Conservation (phyloP, 2,797 vertebrate genomes). For the Florisuga fusca region DNA sequence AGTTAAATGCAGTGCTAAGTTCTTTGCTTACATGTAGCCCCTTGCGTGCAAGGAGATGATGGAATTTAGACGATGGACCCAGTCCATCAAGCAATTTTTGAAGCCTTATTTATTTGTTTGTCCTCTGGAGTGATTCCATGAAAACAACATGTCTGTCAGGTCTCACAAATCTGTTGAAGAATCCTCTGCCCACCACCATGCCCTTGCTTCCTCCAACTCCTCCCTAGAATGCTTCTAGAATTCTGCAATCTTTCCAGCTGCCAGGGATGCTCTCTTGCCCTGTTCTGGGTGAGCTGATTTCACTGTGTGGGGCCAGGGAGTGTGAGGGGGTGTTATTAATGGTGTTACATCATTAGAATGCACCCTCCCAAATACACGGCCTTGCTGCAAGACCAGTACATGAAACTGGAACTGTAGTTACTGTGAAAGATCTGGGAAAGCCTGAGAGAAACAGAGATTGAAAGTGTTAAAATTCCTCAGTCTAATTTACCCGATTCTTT, state of each 20-base stretch:
- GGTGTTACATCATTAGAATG: not conserved
- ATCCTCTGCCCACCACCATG: not conserved
- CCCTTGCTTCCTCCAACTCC: not conserved
- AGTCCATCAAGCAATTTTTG: not conserved
- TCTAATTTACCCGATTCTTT: not conserved
- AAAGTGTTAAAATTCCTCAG: slow-evolving; percentile 5
- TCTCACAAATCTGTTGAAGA: not conserved
- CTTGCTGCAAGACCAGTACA: not conserved
- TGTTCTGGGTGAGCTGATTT: not conserved
- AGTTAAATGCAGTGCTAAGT: not conserved
- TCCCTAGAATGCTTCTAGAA: not conserved
- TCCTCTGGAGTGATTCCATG: not conserved
- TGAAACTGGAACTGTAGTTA: not conserved
- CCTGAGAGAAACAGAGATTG: not conserved
- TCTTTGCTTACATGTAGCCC: not conserved
- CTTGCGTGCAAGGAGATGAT: not conserved
- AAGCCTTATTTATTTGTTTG: slow-evolving; percentile 15
- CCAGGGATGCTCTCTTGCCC: not conserved
- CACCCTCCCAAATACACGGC: rapidly evolving
- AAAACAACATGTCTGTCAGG: not conserved
- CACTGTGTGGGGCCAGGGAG: rapidly evolving
- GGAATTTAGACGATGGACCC: not conserved
- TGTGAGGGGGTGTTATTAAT: rapidly evolving
- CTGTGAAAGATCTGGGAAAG: not conserved
- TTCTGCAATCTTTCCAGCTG: not conserved